phyloP scores from a whole-genome alignment of 37 sponge, comb jelly and placozoan genomes.

The Aphrocallistes beatrix region DNA sequence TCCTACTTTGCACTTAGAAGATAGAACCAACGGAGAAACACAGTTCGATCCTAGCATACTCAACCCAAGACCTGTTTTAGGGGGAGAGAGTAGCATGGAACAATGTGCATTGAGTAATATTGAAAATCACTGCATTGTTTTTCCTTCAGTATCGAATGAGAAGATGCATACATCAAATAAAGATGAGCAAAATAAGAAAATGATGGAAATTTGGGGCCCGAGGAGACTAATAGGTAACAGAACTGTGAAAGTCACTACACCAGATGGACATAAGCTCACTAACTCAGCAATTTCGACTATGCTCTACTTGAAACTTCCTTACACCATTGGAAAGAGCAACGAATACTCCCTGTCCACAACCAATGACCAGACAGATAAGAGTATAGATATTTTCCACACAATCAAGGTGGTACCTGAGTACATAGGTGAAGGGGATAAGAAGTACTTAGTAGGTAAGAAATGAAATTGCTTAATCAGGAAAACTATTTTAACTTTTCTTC shows the following conservation, averaged over 20 bases:
- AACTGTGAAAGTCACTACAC: not conserved
- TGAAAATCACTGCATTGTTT: not conserved
- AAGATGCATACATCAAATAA: not conserved
- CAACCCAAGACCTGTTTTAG: not conserved
- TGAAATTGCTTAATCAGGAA: not conserved
- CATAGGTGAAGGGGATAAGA: not conserved
- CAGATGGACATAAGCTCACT: not conserved
- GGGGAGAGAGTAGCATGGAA: not conserved
- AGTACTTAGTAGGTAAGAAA: conserved; percentile 2
- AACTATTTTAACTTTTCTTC: not conserved
- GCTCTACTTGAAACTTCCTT: not conserved
- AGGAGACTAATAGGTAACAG: not conserved
- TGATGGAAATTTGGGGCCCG: conserved; percentile 6
- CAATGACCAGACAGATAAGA: not conserved
- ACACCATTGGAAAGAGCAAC: not conserved
- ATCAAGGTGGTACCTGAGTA: not conserved
- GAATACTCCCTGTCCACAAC: not conserved
- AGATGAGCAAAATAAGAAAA: not conserved
- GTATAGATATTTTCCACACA: not conserved
- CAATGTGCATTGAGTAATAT: not conserved
- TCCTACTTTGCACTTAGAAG: not conserved
- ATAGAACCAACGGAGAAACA: not conserved
- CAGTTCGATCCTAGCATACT: not conserved
- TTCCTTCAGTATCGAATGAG: not conserved
- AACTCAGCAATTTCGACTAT: not conserved